A percentile compares a stretch with the other conserved stretches of the same genome.
These are phyloP conservation scores for Nemurella pictetii DNA, from an alignment of 2,888 invertebrate genomes.

Conservation along the genomic window DNA sequence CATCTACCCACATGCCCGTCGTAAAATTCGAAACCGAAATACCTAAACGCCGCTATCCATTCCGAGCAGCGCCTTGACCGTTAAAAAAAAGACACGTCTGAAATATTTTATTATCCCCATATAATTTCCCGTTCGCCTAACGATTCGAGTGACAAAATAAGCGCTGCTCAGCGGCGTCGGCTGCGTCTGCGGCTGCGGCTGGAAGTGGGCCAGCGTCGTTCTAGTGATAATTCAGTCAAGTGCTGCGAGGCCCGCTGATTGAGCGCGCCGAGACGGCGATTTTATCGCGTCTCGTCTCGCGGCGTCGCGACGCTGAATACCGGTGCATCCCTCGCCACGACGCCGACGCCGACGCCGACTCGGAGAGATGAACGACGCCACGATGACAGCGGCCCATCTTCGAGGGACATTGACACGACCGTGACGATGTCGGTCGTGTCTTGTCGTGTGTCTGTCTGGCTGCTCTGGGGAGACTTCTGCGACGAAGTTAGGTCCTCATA, in stretches of 20 bases:
- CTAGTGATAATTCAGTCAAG: not conserved
- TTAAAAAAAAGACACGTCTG: not conserved
- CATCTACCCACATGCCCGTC: not conserved
- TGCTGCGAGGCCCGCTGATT: not conserved
- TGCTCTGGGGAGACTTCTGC: too few species aligned
- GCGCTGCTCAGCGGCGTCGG: not conserved
- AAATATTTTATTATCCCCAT: slow-evolving; percentile 13
- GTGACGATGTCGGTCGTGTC: too few species aligned
- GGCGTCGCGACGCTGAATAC: not conserved
- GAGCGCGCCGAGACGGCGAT: slow-evolving; percentile 13
- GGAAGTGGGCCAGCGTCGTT: slow-evolving; percentile 5
- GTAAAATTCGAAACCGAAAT: not conserved
- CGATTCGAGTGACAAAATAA: slow-evolving; percentile 26
- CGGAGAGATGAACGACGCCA: not conserved
- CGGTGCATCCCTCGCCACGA: not conserved
- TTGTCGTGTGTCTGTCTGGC: too few species aligned
- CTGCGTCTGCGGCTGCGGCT: too few species aligned
- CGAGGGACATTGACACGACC: not conserved
- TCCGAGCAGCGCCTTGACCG: not conserved
- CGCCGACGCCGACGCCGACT: not conserved
- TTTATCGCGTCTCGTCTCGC: not conserved
- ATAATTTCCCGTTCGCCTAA: slow-evolving; percentile 14
- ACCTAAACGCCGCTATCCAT: not conserved
- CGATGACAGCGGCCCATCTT: not conserved
- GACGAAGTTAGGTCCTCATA: too few species aligned